A percentile compares a stretch with the other conserved stretches of the same genome.
phyloP scores from a whole-genome alignment of 64 coral and sea anemone genomes.

The Dendrophyllia cribrosa region DNA sequence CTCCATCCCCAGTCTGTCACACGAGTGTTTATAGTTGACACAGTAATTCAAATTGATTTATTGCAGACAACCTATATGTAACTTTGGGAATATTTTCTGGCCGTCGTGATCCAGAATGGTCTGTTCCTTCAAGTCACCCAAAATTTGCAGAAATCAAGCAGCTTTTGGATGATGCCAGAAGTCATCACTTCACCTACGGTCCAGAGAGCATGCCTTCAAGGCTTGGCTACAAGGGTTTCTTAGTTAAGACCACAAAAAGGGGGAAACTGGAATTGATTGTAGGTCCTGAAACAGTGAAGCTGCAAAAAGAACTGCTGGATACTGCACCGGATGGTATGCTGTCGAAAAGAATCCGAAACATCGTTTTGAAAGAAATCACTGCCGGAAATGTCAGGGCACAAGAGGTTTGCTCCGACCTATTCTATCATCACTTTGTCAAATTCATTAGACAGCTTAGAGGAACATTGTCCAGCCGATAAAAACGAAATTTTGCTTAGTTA shows the following conservation, averaged over 20 bases:
- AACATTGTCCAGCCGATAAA: too few species aligned
- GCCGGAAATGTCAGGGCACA: not conserved
- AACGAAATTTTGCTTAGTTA: too few species aligned
- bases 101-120: not conserved
- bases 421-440: too few species aligned
- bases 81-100: conserved; percentile 15
- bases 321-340: not conserved
- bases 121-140: not conserved
- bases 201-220: not conserved
- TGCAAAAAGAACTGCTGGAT: not conserved
- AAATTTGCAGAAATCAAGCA: not conserved
- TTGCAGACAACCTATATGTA: not conserved
- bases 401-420: too few species aligned
- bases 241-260: not conserved
- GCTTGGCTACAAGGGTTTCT: conserved; percentile 21
- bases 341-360: not conserved
- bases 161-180: conserved; percentile 1
- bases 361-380: not conserved
- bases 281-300: not conserved
- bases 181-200: not conserved
- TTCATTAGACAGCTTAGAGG: too few species aligned
- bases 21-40: too few species aligned
- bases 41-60: too few species aligned
- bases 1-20: too few species aligned
- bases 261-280: not conserved